A percentile compares a stretch with the other conserved stretches of the same genome.
Conservation (phyloP, 2,797 vertebrate genomes). For the Bradypus variegatus region DNA sequence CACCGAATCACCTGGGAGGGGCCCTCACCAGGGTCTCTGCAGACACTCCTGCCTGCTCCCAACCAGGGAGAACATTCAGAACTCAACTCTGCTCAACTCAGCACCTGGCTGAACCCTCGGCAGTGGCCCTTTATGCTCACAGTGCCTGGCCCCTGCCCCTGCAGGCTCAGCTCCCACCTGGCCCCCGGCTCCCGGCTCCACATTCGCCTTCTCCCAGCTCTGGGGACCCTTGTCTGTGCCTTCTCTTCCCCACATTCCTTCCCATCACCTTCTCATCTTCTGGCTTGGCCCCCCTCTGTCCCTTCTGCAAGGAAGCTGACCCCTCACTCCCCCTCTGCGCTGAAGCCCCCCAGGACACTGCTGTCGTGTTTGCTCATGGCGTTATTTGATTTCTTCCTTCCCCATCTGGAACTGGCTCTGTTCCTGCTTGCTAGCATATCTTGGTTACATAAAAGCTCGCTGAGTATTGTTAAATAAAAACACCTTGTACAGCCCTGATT, state of each 20-base stretch:
- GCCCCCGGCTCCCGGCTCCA: accelerated
- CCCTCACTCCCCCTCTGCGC: accelerated
- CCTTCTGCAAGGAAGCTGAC: neutral
- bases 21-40: neutral
- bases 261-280: neutral
- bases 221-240: too few species aligned
- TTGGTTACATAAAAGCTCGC: neutral
- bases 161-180: accelerated
- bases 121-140: accelerated
- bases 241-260: neutral
- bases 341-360: neutral
- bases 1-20: accelerated
- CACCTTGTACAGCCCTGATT: neutral
- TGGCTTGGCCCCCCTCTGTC: accelerated
- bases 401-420: neutral
- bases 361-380: accelerated
- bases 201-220: too few species aligned
- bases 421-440: neutral
- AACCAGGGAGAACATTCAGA: neutral
- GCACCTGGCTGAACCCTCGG: neutral
- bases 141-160: accelerated
- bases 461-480: neutral
- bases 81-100: neutral
- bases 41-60: too few species aligned
- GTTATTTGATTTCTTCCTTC: neutral